phyloP scores from a whole-genome alignment of 2,113 vertebrate species.

The Manacus vitellinus region DNA sequence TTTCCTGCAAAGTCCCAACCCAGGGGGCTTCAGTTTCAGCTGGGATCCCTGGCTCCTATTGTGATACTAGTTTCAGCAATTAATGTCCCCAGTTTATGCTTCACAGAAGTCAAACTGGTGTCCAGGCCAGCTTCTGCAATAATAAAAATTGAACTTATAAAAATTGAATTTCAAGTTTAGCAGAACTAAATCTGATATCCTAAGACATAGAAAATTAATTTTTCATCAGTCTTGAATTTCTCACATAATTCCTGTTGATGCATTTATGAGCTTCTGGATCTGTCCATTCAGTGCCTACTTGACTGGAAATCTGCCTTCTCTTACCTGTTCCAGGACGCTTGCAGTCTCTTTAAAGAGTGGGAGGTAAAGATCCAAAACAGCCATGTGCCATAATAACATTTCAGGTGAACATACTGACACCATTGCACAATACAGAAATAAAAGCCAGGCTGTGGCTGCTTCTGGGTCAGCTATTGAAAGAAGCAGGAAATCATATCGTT shows the following conservation, averaged over 20 bases:
- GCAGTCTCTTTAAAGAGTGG: background rate
- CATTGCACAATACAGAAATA: background rate
- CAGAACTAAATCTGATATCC: background rate
- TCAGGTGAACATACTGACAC: background rate
- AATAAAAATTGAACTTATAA: background rate
- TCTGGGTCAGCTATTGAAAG: background rate
- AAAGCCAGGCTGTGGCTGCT: background rate
- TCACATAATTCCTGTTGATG: background rate
- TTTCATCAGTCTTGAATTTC: background rate
- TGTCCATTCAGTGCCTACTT: background rate
- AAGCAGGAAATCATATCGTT: background rate
- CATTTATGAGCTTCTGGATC: background rate
- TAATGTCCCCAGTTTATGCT: background rate
- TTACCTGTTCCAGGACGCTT: background rate
- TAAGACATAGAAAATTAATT: background rate
- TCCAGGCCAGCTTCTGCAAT: background rate
- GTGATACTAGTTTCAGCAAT: background rate
- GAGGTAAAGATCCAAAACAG: background rate
- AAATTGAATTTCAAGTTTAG: background rate
- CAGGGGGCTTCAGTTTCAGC: background rate
- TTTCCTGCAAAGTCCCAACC: background rate
- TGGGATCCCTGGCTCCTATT: background rate
- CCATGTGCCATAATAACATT: background rate
- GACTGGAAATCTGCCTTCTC: background rate
- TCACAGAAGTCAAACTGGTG: background rate